A percentile compares a stretch with the other conserved stretches of the same genome.
Conservation (phyloP, 2,797 vertebrate genomes). For the Brachyrhaphis roseni region DNA sequence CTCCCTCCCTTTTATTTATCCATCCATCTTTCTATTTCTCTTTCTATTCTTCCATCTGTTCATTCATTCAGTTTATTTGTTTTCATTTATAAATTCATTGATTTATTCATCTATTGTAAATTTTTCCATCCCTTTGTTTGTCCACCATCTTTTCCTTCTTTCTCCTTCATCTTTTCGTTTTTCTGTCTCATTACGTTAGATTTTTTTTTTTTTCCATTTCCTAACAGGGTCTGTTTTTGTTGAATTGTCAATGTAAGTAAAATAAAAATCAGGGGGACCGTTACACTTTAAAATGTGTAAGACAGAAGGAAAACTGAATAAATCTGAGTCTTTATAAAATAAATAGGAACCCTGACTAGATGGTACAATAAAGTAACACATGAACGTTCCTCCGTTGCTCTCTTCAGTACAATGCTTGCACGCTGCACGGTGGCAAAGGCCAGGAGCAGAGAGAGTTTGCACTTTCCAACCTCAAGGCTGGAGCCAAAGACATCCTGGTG, state of each 20-base stretch:
- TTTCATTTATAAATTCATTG: neutral
- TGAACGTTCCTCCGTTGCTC: neutral
- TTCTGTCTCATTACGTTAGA: neutral
- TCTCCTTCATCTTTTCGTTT: too few species aligned
- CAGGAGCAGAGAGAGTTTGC: constrained; percentile 98
- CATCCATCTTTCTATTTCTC: neutral
- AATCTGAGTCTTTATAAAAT: neutral
- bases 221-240: neutral
- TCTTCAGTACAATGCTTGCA: constrained; percentile 96
- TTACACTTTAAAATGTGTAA: neutral
- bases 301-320: neutral
- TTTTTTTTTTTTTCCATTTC: neutral
- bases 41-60: neutral
- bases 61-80: neutral
- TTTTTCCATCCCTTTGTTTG: too few species aligned
- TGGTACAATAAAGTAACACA: neutral
- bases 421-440: constrained; percentile 96
- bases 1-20: too few species aligned
- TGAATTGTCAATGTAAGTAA: neutral
- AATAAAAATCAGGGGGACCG: neutral
- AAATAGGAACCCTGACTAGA: neutral
- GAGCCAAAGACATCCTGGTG: constrained; percentile 98
- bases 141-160: too few species aligned
- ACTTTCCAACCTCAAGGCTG: constrained; percentile 96
- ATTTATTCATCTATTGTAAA: neutral